Evolutionary conservation across 1,140 invertebrate species (phyloP), one percentile per base, ranked within the genome.

Genomic region (Lycorma delicatula): DNA sequence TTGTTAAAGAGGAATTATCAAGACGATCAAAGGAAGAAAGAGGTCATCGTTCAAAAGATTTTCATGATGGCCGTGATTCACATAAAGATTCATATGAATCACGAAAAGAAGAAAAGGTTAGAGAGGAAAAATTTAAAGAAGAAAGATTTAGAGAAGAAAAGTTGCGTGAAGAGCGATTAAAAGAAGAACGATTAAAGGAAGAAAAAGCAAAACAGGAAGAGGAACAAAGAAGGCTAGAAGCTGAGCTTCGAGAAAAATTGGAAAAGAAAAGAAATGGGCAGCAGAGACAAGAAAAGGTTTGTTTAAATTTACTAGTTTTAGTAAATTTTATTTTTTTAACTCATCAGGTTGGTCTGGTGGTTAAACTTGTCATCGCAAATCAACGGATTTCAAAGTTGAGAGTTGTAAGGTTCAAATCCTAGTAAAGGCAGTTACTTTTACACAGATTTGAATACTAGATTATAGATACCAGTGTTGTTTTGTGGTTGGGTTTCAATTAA

Each of bases 1-100:
- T 69, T 65, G 77, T 74, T 67, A 71, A 69, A 57, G 77, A 72
- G 54, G 75, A 66, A 72, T n/a, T n/a, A n/a, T n/a, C n/a, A 72
- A 13, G 67, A 71, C 23, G 67, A 64, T 4, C 72, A 60, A 63
- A 64, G n/a, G 63, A 66, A 6, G 64, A n/a, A n/a, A n/a, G n/a
- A n/a, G n/a, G n/a, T n/a, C n/a, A n/a, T n/a, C n/a, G n/a, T n/a
- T n/a, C n/a, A n/a, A n/a, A n/a, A 31, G 69, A 68, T 31, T 68
- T 75, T 56, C 74, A 75, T 7, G 18, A 46, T 12, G 13, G 7
- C 31, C 7, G n/a, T n/a, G 31, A 9, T 12, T 5, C 51, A 52
- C 6, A 49, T 50, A 38, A 58, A 59, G 16, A n/a, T n/a, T n/a
- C n/a, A n/a, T n/a, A n/a, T n/a, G n/a, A n/a, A n/a, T n/a, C 26